Conservation (phyloP, 2,113 vertebrate genomes). For the Agelaius tricolor region DNA sequence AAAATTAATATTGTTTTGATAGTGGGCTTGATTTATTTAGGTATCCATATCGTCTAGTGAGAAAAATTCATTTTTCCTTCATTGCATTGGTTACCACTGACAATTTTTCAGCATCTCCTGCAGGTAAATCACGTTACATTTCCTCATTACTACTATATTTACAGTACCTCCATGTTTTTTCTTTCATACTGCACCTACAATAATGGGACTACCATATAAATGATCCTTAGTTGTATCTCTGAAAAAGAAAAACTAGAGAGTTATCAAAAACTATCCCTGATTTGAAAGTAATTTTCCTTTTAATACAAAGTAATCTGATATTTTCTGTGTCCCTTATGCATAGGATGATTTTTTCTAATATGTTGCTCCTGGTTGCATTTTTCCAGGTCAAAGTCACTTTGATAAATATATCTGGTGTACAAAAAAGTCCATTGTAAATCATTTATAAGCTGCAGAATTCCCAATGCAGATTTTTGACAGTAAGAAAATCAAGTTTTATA, state of each 20-base stretch:
- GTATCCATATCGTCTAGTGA: neutral
- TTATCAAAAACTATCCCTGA: neutral
- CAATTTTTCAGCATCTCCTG: neutral
- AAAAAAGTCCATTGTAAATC: neutral
- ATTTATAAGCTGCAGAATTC: neutral
- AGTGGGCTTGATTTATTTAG: neutral
- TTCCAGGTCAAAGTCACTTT: slow-evolving; percentile 10
- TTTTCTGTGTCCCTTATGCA: neutral
- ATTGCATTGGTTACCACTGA: neutral
- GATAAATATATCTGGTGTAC: neutral
- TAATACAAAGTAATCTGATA: neutral
- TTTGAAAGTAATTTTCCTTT: neutral
- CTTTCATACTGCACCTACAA: neutral
- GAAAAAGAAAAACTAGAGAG: neutral
- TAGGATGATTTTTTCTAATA: neutral
- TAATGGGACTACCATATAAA: neutral
- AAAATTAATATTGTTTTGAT: neutral
- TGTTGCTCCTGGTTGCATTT: neutral
- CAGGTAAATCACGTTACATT: neutral
- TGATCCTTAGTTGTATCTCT: neutral
- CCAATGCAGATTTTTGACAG: neutral
- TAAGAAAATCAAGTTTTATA: slow-evolving; percentile 11
- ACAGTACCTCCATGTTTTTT: neutral
- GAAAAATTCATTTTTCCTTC: neutral
- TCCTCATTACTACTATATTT: neutral